Evolutionary conservation across 1,140 invertebrate genomes (phyloP).

Genomic region (Lasioglossum baleicum): DNA sequence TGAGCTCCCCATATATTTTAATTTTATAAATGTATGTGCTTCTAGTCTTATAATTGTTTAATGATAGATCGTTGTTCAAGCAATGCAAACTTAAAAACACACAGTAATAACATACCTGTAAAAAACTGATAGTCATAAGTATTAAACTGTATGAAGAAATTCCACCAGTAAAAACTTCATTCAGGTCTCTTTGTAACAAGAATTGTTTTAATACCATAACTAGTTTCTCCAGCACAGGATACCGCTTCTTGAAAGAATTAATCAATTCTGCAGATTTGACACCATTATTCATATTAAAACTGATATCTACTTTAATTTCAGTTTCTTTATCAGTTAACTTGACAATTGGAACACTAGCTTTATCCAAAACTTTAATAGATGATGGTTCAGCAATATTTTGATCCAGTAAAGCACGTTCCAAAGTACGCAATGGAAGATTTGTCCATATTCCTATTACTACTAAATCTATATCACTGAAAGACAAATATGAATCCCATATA

Average conservation of each 20-base stretch:
- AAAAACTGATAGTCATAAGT: conserved; percentile 98
- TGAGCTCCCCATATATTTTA: background rate
- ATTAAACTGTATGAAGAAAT: conserved; percentile 99
- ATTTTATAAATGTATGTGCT: background rate
- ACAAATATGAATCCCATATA: conserved; percentile 2
- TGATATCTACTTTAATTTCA: conserved; percentile 97
- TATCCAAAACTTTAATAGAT: conserved; percentile 96
- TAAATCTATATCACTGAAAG: conserved; percentile 96
- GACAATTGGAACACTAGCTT: conserved; percentile 98
- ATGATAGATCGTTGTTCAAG: background rate
- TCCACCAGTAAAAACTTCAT: conserved; percentile 99
- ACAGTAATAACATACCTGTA: conserved; percentile 85
- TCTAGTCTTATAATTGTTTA: background rate
- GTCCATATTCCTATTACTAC: conserved; percentile 98
- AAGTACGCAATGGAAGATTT: conserved; percentile 91
- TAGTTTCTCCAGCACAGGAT: conserved; percentile 93
- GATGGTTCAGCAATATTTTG: conserved; percentile 92
- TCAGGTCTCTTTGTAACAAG: conserved; percentile 96
- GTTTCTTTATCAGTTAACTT: conserved; percentile 97
- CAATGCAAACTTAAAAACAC: background rate
- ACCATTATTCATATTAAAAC: conserved; percentile 98
- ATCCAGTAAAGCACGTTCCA: conserved; percentile 93
- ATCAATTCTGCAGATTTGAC: conserved; percentile 97
- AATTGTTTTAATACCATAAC: conserved; percentile 99
- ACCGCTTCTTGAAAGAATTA: conserved; percentile 89